phyloP scores from a whole-genome alignment of 2,113 vertebrate species.

The Podarcis cretensis region DNA sequence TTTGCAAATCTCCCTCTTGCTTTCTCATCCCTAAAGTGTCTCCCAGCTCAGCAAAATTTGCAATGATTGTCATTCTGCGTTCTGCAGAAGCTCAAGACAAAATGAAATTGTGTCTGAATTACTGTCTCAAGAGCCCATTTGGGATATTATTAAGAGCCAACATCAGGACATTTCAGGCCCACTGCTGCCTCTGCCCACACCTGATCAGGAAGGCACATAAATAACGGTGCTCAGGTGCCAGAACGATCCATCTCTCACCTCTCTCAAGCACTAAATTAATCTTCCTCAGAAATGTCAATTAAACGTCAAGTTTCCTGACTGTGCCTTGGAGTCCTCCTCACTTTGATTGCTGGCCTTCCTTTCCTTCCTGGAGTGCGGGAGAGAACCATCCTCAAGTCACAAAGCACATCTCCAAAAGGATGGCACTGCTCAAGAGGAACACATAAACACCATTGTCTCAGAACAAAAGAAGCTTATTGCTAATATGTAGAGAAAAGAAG shows the following conservation, averaged over 20 bases:
- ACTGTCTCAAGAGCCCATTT: slow-evolving; percentile 21
- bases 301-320: slow-evolving; percentile 32
- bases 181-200: neutral
- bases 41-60: slow-evolving; percentile 44
- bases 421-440: too few relatives aligned
- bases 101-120: neutral
- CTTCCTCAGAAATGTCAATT: slow-evolving; percentile 57
- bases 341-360: slow-evolving; percentile 49
- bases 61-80: slow-evolving; percentile 29
- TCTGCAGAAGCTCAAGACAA: neutral
- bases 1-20: rapidly evolving
- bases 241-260: slow-evolving; percentile 9
- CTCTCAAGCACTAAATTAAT: slow-evolving; percentile 53
- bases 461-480: neutral
- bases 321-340: slow-evolving; percentile 34
- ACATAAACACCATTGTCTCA: neutral
- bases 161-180: neutral
- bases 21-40: neutral
- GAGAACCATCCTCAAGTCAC: slow-evolving; percentile 33
- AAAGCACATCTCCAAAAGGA: neutral
- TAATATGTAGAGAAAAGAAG: neutral
- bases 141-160: neutral
- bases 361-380: slow-evolving; percentile 31
- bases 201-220: neutral
- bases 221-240: neutral